Conservation (phyloP, 2,113 vertebrate species). For the Okapia johnstoni region DNA sequence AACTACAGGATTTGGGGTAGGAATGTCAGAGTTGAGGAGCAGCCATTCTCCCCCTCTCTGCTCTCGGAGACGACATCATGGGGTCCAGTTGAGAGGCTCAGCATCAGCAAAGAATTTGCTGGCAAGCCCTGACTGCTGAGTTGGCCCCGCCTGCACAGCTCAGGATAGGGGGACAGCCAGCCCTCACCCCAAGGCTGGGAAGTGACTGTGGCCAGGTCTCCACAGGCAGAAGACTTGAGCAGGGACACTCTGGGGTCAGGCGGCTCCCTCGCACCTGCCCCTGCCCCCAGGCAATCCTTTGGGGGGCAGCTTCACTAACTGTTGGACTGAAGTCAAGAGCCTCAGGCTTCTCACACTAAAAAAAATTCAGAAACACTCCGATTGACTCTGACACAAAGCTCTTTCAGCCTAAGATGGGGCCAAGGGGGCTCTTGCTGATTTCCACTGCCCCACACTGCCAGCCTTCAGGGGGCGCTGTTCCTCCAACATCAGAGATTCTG, state of each 20-base stretch:
- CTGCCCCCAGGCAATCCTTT: neutral
- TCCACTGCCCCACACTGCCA: neutral
- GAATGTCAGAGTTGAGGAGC: neutral
- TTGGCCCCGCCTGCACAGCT: neutral
- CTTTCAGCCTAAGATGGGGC: neutral
- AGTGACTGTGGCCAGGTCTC: neutral
- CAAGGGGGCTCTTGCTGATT: neutral
- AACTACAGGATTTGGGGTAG: neutral
- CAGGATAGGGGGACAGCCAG: neutral
- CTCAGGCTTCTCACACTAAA: neutral
- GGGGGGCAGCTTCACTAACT: neutral
- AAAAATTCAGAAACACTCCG: neutral
- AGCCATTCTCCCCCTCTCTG: neutral
- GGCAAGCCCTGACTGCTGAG: neutral
- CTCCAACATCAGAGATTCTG: neutral
- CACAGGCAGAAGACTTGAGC: neutral
- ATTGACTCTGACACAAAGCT: neutral
- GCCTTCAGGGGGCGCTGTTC: neutral
- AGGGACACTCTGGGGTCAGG: neutral
- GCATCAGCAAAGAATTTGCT: neutral
- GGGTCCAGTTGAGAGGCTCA: neutral
- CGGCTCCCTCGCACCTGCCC: neutral
- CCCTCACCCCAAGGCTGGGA: neutral
- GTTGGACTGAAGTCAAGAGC: neutral
- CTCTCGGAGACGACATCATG: neutral